Percentiles rank a stretch among this genome's conserved stretches.
Conservation (phyloP, 1,140 invertebrate species). For the Drosophila trapezifrons region DNA sequence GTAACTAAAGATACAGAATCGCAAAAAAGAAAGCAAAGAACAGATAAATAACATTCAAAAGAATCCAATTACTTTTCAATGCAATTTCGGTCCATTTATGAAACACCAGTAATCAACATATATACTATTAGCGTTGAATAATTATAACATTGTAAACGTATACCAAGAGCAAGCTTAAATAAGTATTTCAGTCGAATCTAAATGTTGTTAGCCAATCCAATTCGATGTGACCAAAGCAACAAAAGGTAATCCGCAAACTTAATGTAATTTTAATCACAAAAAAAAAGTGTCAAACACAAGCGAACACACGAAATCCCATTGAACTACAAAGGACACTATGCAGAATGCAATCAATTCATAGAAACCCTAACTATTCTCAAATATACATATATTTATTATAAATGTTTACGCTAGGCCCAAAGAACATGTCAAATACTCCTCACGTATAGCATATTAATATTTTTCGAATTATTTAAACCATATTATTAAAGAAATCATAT, state of each 20-base stretch:
- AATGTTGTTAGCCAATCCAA: conserved; percentile 70
- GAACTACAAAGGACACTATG: conserved; percentile 17
- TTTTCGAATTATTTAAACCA: conserved; percentile 29
- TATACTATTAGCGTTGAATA: conserved; percentile 54
- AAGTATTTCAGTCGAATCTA: conserved; percentile 60
- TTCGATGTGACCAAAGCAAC: conserved; percentile 65
- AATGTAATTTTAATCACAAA: conserved; percentile 53
- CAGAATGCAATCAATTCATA: conserved; percentile 65
- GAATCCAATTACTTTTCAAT: conserved; percentile 71
- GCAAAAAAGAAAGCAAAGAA: conserved; percentile 31
- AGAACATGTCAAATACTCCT: conserved; percentile 16
- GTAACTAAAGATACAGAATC: conserved; percentile 66
- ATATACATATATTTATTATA: conserved; percentile 42
- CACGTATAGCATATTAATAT: conserved; percentile 22
- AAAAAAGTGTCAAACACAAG: conserved; percentile 67
- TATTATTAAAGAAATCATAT: conserved; percentile 12
- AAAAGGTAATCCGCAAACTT: conserved; percentile 39
- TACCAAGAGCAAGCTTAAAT: conserved; percentile 47
- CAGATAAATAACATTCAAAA: conserved; percentile 42
- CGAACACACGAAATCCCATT: conserved; percentile 18
- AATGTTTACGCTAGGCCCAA: conserved; percentile 33
- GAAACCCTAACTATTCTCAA: conserved; percentile 22
- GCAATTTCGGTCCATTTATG: conserved; percentile 78
- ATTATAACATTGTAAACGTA: conserved; percentile 68
- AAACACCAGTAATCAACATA: conserved; percentile 71